Base-by-base conservation (phyloP, 2,113 vertebrate species). In the Oncorhynchus masou region DNA sequence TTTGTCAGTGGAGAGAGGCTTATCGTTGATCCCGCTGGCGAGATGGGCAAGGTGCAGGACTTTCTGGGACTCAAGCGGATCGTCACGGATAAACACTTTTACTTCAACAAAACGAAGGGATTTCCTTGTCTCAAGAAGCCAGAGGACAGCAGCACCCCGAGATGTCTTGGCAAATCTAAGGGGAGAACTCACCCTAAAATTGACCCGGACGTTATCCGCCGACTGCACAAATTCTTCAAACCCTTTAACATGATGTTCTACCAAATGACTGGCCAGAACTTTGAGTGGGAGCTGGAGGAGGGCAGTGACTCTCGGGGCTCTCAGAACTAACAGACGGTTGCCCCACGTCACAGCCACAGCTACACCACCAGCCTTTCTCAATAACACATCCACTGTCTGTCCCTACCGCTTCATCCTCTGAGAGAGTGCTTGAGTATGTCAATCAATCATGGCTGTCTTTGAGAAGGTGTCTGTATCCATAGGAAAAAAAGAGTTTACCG, bases 181-280 rank as follows among this genome's bases (percentile, higher is more conserved):
- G 98, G 98, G 78, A 97, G 98, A 92, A 98, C 96, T 96, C 98
- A 99, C 84, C 98, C 98, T 64, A 95, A 92, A 92, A 99, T 99
- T 68, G 98, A 99, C 83, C 94, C 94, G 0, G 96, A 98, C 0
- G 97, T 99, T 73, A 96, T 99, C 81, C 95, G 94, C 74, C 95
- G 97, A 93, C 95, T 99, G 87, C 92, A 94, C 86, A 99, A 98
- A 86, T 99, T 99, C 94, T 99, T 97, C 94, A 98, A 95, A 91
- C 98, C 98, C 72, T 99, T 99, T 95, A 99, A 99, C 88, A 93
- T 96, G 92, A 99, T 99, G 97, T 99, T 99, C 90, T 99, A 99
- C 95, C 98, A 99, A 95, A 99, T 99, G 96, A 98, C 96, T 0
- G 98, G 98, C 67, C 95, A 99, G 71, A 96, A 99, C 91, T 99